A percentile compares a stretch with the other conserved stretches of the same genome.
These are phyloP conservation scores for Oceanodroma tethys DNA, from an alignment of 2,113 vertebrate species.

Conservation along the genomic window DNA sequence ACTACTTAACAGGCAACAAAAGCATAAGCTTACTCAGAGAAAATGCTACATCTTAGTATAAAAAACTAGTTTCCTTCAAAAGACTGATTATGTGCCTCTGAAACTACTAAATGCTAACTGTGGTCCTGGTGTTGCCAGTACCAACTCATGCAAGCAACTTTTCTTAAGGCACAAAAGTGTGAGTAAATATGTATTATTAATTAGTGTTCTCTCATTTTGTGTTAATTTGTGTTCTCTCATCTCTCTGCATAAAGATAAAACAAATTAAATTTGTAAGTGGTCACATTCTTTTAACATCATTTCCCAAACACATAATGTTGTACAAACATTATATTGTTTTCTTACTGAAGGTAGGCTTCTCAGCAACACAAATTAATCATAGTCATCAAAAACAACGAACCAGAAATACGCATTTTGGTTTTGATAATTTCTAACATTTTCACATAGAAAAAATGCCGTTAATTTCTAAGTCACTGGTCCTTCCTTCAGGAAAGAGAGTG, in stretches of 20 bases:
- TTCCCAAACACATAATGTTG: neutral
- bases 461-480: neutral
- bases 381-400: neutral
- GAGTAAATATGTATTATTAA: neutral
- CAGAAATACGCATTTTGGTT: neutral
- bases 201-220: neutral
- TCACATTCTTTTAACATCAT: neutral
- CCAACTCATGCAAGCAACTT: neutral
- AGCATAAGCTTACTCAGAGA: neutral
- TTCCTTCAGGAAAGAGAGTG: neutral
- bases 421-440: neutral
- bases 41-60: neutral
- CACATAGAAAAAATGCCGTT: neutral
- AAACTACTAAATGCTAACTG: neutral
- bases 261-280: neutral
- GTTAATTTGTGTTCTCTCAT: neutral
- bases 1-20: neutral
- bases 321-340: neutral
- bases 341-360: neutral
- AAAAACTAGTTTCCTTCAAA: neutral
- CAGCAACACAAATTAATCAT: neutral
- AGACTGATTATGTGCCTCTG: neutral
- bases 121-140: neutral
- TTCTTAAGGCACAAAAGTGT: neutral
- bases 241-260: neutral